Evolutionary conservation across 2,113 vertebrate genomes (phyloP).

Genomic region (human): GRCh38 chr4:177296501-177297000

Average conservation of each 20-base stretch:
- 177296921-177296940: neutral
- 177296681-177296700: neutral
- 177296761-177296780: neutral
- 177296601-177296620: too few species aligned
- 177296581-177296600: too few species aligned
- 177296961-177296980: neutral
- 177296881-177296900: neutral
- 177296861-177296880: conserved; percentile 34
- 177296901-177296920: neutral
- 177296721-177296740: conserved; percentile 11
- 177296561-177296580: too few species aligned
- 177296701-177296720: conserved; percentile 3
- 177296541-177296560: too few species aligned
- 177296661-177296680: too few species aligned
- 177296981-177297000: neutral
- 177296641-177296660: too few species aligned
- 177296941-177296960: neutral
- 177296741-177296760: neutral
- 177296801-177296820: neutral
- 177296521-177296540: too few species aligned
- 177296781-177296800: neutral
- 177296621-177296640: too few species aligned
- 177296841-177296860: neutral
- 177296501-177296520: too few species aligned
- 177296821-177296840: neutral